A percentile compares a stretch with the other conserved stretches of the same genome.
phyloP scores from a whole-genome alignment of 2,797 vertebrate genomes.

The Hozukius guyotensis region DNA sequence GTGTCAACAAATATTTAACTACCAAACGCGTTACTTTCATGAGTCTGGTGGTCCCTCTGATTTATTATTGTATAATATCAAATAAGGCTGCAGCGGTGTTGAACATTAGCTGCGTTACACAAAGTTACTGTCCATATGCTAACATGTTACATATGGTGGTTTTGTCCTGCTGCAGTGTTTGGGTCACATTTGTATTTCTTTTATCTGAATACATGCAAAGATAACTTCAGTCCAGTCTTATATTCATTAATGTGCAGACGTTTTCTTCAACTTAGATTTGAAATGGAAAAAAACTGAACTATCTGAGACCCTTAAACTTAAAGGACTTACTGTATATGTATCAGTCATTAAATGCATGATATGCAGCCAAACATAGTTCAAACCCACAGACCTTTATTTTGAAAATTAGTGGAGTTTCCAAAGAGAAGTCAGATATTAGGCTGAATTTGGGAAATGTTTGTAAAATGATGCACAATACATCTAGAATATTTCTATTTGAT shows the following conservation, averaged over 20 bases:
- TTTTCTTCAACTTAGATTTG: background rate
- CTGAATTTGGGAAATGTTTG: background rate
- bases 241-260: background rate
- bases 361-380: background rate
- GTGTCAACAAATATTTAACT: background rate
- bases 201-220: background rate
- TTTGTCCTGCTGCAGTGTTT: background rate
- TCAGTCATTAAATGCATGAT: background rate
- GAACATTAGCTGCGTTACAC: background rate
- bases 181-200: background rate
- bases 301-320: background rate
- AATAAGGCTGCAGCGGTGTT: background rate
- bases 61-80: background rate
- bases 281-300: background rate
- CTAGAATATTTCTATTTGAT: background rate
- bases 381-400: background rate
- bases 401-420: background rate
- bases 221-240: background rate
- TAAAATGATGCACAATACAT: background rate
- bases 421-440: too few relatives aligned
- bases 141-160: background rate
- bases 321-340: background rate
- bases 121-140: background rate
- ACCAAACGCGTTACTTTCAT: fast-evolving
- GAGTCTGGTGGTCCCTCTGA: fast-evolving